phyloP scores from a whole-genome alignment of 2,113 vertebrate species.

The Cavia porcellus region DNA sequence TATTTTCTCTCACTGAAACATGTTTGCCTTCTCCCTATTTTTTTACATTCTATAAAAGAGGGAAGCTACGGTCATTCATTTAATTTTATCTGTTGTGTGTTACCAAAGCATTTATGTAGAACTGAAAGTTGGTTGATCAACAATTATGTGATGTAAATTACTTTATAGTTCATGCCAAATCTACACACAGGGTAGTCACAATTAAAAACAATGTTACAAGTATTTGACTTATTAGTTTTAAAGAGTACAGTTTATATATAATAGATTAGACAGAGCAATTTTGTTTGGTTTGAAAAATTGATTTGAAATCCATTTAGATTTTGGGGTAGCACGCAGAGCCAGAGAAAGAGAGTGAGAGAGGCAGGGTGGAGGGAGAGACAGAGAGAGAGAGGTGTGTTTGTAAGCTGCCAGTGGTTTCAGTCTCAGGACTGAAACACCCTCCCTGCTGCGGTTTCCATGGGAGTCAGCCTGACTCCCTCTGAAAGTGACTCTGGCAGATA shows the following conservation, averaged over 20 bases:
- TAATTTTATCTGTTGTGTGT: background rate
- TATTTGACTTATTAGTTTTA: background rate
- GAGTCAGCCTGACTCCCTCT: background rate
- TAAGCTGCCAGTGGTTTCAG: background rate
- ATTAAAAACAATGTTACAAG: background rate
- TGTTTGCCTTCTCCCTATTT: background rate
- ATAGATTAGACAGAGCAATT: background rate
- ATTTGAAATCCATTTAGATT: background rate
- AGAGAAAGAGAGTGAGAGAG: too few species aligned
- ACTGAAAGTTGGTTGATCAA: background rate
- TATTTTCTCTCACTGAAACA: background rate
- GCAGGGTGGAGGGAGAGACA: too few species aligned
- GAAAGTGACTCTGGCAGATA: background rate
- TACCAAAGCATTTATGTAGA: background rate
- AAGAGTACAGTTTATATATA: background rate
- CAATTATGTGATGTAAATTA: background rate
- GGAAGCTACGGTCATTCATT: background rate
- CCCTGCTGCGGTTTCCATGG: background rate
- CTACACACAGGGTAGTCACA: background rate
- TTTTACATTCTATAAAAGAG: background rate
- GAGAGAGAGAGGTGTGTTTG: background rate
- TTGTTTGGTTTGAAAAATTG: background rate
- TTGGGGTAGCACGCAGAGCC: too few species aligned
- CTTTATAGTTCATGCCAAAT: background rate
- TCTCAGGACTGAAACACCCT: background rate